Evolutionary conservation across 2,797 vertebrate genomes (phyloP).

Genomic region (Cynodonichthys magdalenae): DNA sequence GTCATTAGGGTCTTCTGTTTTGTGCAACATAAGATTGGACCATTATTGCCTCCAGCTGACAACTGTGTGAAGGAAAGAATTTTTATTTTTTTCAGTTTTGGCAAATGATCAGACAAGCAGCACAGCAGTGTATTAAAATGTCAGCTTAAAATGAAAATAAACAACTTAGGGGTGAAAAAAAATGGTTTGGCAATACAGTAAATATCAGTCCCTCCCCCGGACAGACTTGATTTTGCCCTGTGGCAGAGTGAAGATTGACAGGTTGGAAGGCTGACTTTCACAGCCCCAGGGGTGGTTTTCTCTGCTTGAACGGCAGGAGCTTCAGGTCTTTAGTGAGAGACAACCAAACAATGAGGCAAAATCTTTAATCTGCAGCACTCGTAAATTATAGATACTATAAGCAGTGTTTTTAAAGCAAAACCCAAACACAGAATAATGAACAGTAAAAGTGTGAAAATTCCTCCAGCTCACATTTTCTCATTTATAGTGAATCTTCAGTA

Average conservation of each 20-base stretch:
- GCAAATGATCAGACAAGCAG: slow-evolving; percentile 74
- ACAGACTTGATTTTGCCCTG: slow-evolving; percentile 72
- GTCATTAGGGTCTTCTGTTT: slow-evolving; percentile 60
- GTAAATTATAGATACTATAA: not conserved
- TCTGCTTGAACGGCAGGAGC: slow-evolving; percentile 67
- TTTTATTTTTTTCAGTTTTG: slow-evolving; percentile 53
- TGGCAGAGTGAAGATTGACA: slow-evolving; percentile 80
- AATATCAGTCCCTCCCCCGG: slow-evolving; percentile 74
- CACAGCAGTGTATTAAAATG: slow-evolving; percentile 72
- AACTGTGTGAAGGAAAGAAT: slow-evolving; percentile 45
- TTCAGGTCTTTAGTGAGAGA: slow-evolving; percentile 75
- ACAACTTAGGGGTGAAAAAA: slow-evolving; percentile 75
- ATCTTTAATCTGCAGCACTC: slow-evolving; percentile 45
- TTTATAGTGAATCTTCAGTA: no score
- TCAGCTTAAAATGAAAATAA: slow-evolving; percentile 83
- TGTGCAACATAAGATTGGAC: slow-evolving; percentile 54
- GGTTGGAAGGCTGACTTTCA: slow-evolving; percentile 72
- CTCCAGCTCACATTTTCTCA: no score
- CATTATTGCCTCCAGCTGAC: slow-evolving; percentile 69
- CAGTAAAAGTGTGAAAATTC: slow-evolving; percentile 29
- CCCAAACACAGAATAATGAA: no score
- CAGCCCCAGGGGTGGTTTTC: slow-evolving; percentile 68
- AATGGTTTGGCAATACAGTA: slow-evolving; percentile 65
- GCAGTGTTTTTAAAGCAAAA: no score
- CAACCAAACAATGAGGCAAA: slow-evolving; percentile 68